Conservation (phyloP, 2,888 invertebrate genomes). For the Busseola fusca region DNA sequence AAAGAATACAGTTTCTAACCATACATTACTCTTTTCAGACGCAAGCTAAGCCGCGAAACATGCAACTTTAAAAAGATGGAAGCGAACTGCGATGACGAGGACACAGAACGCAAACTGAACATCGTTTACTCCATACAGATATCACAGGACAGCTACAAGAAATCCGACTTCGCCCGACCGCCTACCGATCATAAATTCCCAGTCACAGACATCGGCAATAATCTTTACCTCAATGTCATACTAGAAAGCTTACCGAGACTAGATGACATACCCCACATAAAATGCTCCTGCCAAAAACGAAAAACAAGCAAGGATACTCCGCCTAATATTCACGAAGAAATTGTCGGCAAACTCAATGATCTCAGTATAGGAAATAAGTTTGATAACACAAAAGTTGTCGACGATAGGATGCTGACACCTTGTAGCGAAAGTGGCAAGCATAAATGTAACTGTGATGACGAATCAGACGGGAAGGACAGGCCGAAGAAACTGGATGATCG, state of each 20-base stretch:
- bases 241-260: conserved; percentile 93
- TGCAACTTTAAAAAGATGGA: conserved; percentile 87
- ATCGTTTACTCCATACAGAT: conserved; percentile 92
- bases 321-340: conserved; percentile 75
- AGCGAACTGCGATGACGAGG: conserved; percentile 81
- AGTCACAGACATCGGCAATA: conserved; percentile 90
- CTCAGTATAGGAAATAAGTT: conserved; percentile 80
- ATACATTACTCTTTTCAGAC: conserved; percentile 69
- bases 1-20: not conserved
- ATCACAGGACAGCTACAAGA: conserved; percentile 90
- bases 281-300: conserved; percentile 81
- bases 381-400: conserved; percentile 81
- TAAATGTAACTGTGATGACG: conserved; percentile 93
- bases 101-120: conserved; percentile 81
- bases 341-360: conserved; percentile 82
- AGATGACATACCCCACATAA: conserved; percentile 91
- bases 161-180: conserved; percentile 87
- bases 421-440: conserved; percentile 94
- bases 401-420: conserved; percentile 92
- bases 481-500: conserved; percentile 81
- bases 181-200: conserved; percentile 93
- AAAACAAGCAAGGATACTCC: conserved; percentile 78
- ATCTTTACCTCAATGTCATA: conserved; percentile 89
- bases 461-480: conserved; percentile 87
- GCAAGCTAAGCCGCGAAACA: conserved; percentile 85